Evolutionary conservation across 2,797 vertebrate genomes (phyloP), one percentile per base, ranked within the genome.

Genomic region (Chlorospingus semifuscus): DNA sequence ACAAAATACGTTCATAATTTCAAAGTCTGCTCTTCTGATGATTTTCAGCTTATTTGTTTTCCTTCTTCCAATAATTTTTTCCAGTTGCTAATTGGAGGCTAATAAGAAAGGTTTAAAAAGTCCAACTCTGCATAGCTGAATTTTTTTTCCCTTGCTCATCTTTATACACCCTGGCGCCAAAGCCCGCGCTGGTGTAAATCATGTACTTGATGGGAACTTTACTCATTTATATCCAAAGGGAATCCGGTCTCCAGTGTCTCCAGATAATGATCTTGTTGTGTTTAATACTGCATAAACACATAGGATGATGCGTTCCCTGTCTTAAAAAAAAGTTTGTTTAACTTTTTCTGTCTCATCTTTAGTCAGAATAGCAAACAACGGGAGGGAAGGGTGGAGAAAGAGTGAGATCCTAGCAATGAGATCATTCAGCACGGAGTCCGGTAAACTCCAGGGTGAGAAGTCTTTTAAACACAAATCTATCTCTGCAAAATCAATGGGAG

Each of bases 211-310:
- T 89, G 87, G 94, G 94, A 95, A 95, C 77, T 63, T 76, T 88
- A 34, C 87, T 95, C 94, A 90, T 87, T 96, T 94, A 55, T 85
- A 95, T 88, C 85, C 94, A 94, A 93, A 16, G 80, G 9, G 94
- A 95, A 95, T 94, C 94, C 30, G 66, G 95, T 94, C 95, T 81
- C 95, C 94, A 95, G 84, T 59, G 83, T 49, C 82, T 87, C 87
- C 92, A 90, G 95, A 96, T 95, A 94, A 96, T 15, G 50, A 96
- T 95, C 94, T 94, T 94, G 94, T 97, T 96, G 94, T 94, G 93
- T 81, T 96, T 94, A 94, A 78, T 86, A 22, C 66, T 66, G 80
- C 83, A 92, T 95, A 96, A 96, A 96, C 96, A 94, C 92, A 87
- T 59, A 46, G 72, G 81, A 96, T 87, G 93, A 94, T 95, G 93